phyloP scores from a whole-genome alignment of 2,797 vertebrate species.

The Sorex maritimensis region DNA sequence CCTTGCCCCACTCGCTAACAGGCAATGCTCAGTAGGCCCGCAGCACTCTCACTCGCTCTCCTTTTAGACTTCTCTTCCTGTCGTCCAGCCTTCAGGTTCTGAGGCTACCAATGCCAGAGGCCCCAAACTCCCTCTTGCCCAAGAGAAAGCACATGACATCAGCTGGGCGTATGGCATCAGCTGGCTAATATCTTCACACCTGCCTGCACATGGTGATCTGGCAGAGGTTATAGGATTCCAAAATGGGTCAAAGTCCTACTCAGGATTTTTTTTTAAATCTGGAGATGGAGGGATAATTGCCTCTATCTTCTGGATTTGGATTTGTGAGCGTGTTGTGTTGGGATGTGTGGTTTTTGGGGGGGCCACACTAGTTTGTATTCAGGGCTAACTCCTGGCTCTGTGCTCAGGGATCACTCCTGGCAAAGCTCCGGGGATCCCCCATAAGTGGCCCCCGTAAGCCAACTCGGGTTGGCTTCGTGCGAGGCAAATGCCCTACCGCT shows the following conservation, averaged over 20 bases:
- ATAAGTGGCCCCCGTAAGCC: too few relatives aligned
- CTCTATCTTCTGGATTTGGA: background rate
- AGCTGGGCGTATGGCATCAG: conserved; percentile 4
- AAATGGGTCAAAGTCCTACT: conserved; percentile 27
- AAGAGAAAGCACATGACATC: conserved; percentile 7
- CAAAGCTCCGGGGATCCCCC: too few relatives aligned
- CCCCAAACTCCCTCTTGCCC: background rate
- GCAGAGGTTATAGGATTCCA: background rate
- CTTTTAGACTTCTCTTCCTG: background rate
- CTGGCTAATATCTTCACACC: background rate
- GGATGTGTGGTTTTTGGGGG: too few relatives aligned
- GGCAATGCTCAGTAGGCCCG: background rate
- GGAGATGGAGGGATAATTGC: conserved; percentile 21
- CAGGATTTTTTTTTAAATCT: conserved; percentile 54
- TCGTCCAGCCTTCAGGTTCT: background rate
- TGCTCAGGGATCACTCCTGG: too few relatives aligned
- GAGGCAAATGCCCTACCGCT: too few relatives aligned
- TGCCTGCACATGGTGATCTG: conserved; percentile 19
- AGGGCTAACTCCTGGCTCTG: too few relatives aligned
- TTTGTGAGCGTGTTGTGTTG: too few relatives aligned
- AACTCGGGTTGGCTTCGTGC: too few relatives aligned
- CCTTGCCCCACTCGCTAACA: conserved; percentile 25
- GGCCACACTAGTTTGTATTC: too few relatives aligned
- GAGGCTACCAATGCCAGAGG: background rate
- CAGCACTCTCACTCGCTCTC: background rate